phyloP scores from a whole-genome alignment of 2,797 vertebrate genomes.

The Pempheris klunzingeri region DNA sequence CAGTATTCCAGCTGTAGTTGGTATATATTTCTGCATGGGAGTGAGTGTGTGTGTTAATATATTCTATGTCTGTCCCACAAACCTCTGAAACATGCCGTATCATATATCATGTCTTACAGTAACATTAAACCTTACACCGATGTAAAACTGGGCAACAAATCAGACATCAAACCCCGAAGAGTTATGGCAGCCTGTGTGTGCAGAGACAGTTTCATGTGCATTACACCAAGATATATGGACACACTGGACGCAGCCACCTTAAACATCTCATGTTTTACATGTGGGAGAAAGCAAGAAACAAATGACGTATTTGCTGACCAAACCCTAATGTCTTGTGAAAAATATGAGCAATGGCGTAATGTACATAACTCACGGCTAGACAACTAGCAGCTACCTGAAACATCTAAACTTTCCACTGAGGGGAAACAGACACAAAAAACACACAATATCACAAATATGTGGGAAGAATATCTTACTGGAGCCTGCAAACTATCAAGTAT shows the following conservation, averaged over 20 bases:
- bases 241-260: conserved; percentile 50
- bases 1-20: conserved; percentile 57
- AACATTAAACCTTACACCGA: conserved; percentile 72
- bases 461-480: conserved; percentile 11
- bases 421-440: conserved; percentile 8
- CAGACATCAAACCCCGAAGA: conserved; percentile 73
- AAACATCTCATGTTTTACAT: conserved; percentile 67
- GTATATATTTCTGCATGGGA: conserved; percentile 53
- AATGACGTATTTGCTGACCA: conserved; percentile 66
- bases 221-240: conserved; percentile 73
- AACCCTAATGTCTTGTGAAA: conserved; percentile 65
- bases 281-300: conserved; percentile 65
- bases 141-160: conserved; percentile 71
- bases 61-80: conserved; percentile 58
- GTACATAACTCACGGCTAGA: conserved; percentile 51
- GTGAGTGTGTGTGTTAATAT: conserved; percentile 56
- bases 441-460: conserved; percentile 32
- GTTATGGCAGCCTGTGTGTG: conserved; percentile 48
- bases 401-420: conserved; percentile 35
- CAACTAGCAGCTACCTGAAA: conserved; percentile 68
- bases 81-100: conserved; percentile 66
- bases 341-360: conserved; percentile 55
- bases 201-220: conserved; percentile 74
- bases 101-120: conserved; percentile 73
- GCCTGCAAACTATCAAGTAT: conserved; percentile 26